Conservation (phyloP, 2,888 invertebrate genomes). For the Holacanthella duospinosa region DNA sequence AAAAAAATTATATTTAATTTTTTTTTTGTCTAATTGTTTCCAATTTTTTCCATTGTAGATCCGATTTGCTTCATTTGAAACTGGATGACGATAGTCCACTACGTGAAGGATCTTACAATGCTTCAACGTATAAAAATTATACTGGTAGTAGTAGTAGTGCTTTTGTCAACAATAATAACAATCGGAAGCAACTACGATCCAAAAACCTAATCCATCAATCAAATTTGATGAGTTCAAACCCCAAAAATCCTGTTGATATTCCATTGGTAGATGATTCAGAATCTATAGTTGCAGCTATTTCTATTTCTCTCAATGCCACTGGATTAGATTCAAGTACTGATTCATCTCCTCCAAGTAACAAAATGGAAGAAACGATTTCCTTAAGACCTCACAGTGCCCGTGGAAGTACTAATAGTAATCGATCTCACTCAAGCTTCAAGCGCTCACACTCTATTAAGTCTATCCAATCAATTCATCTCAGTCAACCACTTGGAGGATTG, state of each 20-base stretch:
- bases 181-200: neutral
- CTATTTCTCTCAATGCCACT: neutral
- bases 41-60: too few relatives aligned
- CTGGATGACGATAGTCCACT: constrained; percentile 1
- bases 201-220: neutral
- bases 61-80: constrained; percentile 6
- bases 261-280: neutral
- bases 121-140: neutral
- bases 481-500: neutral
- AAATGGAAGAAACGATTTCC: neutral
- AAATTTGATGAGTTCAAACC: neutral
- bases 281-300: too few relatives aligned
- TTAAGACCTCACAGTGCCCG: neutral
- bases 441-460: neutral
- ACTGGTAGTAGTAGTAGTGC: neutral
- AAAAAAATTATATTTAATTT: neutral
- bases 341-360: neutral
- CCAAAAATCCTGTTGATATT: neutral
- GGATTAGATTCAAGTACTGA: neutral
- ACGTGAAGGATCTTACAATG: neutral
- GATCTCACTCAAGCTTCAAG: neutral
- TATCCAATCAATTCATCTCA: neutral
- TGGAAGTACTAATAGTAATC: neutral
- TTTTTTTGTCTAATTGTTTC: neutral
- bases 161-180: neutral